These are phyloP conservation scores for Tragelaphus strepsiceros DNA, from an alignment of 2,113 vertebrate genomes.

Conservation along the genomic window DNA sequence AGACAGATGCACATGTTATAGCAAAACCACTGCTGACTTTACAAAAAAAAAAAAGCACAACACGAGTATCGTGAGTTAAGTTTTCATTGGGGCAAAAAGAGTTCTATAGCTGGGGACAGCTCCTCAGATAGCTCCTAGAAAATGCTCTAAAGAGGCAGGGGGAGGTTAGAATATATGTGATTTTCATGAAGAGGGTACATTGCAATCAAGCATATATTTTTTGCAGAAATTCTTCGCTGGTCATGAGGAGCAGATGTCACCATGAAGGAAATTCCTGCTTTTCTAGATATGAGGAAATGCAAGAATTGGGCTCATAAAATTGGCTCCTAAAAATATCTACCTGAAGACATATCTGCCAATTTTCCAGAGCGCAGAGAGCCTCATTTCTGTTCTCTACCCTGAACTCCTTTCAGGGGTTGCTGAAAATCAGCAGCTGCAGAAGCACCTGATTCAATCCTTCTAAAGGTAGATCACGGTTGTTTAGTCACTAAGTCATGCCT, in stretches of 20 bases:
- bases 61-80: accelerated
- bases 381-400: neutral
- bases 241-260: neutral
- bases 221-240: neutral
- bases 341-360: neutral
- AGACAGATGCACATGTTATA: accelerated
- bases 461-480: neutral
- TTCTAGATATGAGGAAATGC: neutral
- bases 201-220: neutral
- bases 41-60: neutral
- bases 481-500: neutral
- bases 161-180: neutral
- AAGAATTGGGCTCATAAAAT: neutral
- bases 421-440: neutral
- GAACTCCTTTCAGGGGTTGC: neutral
- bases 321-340: neutral
- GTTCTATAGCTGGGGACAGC: neutral
- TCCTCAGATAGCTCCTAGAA: neutral
- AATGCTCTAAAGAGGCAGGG: neutral
- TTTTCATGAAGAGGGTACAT: neutral
- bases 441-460: neutral
- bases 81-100: neutral
- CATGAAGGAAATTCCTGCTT: neutral
- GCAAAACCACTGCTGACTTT: neutral
- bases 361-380: neutral